phyloP scores from a whole-genome alignment of 2,797 vertebrate genomes.

The Synaphobranchus kaupii region DNA sequence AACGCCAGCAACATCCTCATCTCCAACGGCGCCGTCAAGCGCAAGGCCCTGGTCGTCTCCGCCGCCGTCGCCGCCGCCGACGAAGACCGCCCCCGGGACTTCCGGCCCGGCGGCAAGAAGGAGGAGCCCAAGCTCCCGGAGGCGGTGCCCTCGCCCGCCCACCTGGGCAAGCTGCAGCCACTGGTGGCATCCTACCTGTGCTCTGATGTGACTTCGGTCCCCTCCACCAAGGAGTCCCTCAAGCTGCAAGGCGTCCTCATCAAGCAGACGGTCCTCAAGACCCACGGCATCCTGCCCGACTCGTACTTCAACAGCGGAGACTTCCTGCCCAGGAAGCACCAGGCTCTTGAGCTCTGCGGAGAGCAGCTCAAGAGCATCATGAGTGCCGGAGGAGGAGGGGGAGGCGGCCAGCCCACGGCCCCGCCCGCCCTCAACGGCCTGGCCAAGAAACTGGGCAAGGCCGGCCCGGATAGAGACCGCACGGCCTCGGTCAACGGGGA shows the following conservation, averaged over 20 bases:
- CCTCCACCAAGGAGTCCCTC: slow-evolving; percentile 76
- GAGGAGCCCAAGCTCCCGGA: slow-evolving; percentile 62
- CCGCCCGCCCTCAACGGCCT: slow-evolving; percentile 80
- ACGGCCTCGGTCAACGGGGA: slow-evolving; percentile 45
- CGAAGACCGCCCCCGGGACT: slow-evolving; percentile 75
- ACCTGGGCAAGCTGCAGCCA: slow-evolving; percentile 78
- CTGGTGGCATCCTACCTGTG: slow-evolving; percentile 83
- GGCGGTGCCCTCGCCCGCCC: background rate
- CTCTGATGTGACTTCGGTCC: slow-evolving; percentile 79
- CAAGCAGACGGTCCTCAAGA: slow-evolving; percentile 80
- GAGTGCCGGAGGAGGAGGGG: slow-evolving; percentile 81
- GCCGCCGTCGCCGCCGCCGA: slow-evolving; percentile 53
- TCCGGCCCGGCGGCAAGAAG: slow-evolving; percentile 70
- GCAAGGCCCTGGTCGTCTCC: slow-evolving; percentile 68
- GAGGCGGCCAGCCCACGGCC: slow-evolving; percentile 70
- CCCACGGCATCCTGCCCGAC: slow-evolving; percentile 70
- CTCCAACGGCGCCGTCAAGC: slow-evolving; percentile 78
- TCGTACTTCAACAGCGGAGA: slow-evolving; percentile 80
- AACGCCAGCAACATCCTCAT: slow-evolving; percentile 78
- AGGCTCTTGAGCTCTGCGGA: slow-evolving; percentile 88
- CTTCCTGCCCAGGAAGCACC: slow-evolving; percentile 86
- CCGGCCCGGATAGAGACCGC: slow-evolving; percentile 64
- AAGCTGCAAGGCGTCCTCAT: slow-evolving; percentile 84
- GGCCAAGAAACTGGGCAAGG: slow-evolving; percentile 81
- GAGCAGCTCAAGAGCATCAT: slow-evolving; percentile 91